Evolutionary conservation across 2,113 vertebrate species (phyloP).

Genomic region (Tichodroma muraria): DNA sequence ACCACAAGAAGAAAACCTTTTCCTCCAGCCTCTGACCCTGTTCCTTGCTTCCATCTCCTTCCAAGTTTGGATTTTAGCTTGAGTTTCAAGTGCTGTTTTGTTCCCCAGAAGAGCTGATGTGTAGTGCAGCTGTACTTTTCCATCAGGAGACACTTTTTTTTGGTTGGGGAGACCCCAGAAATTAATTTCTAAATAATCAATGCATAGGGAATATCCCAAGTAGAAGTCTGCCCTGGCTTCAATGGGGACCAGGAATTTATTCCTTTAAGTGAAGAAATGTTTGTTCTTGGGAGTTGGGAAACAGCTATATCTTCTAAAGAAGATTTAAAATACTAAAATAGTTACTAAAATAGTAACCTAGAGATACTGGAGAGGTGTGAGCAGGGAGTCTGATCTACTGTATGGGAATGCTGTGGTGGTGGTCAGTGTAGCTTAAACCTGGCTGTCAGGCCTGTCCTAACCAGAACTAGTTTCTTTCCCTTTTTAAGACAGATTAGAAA

Average conservation of each 20-base stretch:
- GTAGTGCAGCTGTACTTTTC: background rate
- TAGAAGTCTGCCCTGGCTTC: background rate
- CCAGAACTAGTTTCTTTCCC: background rate
- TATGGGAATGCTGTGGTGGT: background rate
- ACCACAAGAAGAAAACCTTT: background rate
- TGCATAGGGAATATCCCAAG: background rate
- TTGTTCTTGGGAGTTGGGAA: background rate
- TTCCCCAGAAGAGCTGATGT: background rate
- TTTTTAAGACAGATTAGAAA: background rate
- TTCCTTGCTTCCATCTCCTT: background rate
- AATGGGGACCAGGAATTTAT: background rate
- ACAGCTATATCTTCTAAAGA: background rate
- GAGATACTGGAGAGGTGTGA: background rate
- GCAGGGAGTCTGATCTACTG: background rate
- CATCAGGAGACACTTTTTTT: background rate
- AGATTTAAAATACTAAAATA: too few relatives aligned
- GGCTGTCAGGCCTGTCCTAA: background rate
- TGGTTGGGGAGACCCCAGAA: background rate
- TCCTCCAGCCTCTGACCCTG: background rate
- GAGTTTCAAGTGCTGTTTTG: background rate
- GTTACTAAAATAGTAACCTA: too few relatives aligned
- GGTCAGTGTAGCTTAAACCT: background rate
- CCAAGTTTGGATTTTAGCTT: background rate
- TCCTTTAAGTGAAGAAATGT: background rate
- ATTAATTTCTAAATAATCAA: background rate